Evolutionary conservation across 2,888 invertebrate genomes (phyloP).

Genomic region (Endomychus coccineus): DNA sequence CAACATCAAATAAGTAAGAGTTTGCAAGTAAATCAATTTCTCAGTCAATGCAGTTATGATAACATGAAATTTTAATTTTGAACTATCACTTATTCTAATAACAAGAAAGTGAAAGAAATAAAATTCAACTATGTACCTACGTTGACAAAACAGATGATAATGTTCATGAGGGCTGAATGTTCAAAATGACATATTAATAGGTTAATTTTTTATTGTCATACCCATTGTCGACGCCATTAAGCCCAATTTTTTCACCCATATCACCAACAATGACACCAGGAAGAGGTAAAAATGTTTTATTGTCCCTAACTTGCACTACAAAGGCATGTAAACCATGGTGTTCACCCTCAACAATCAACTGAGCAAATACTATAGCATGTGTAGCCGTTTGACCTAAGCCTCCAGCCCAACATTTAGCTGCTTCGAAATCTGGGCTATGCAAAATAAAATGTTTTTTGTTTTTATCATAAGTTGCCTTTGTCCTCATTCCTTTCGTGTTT

Average conservation of each 20-base stretch:
- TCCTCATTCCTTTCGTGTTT: constrained; percentile 81
- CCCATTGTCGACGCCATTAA: constrained; percentile 94
- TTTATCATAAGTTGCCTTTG: constrained; percentile 74
- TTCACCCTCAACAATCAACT: constrained; percentile 67
- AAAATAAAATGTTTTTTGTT: constrained; percentile 64
- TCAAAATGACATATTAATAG: too few species aligned
- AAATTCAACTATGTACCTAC: too few species aligned
- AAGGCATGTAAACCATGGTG: constrained; percentile 85
- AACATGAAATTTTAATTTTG: too few species aligned
- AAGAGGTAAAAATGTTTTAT: constrained; percentile 59
- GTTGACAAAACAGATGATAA: too few species aligned
- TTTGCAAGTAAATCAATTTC: too few species aligned
- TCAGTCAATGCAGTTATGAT: too few species aligned
- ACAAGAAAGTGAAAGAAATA: too few species aligned
- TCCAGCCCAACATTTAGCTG: constrained; percentile 81
- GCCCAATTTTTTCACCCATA: constrained; percentile 84
- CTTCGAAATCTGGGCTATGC: constrained; percentile 68
- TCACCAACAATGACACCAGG: constrained; percentile 85
- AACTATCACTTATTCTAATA: too few species aligned
- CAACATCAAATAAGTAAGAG: too few species aligned
- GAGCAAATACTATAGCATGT: constrained; percentile 82
- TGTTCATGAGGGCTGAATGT: too few species aligned
- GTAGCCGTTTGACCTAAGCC: constrained; percentile 74
- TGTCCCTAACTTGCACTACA: constrained; percentile 77
- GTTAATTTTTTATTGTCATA: too few species aligned